These are phyloP conservation scores for Stercorarius parasiticus DNA, from an alignment of 2,113 vertebrate genomes.

Conservation along the genomic window DNA sequence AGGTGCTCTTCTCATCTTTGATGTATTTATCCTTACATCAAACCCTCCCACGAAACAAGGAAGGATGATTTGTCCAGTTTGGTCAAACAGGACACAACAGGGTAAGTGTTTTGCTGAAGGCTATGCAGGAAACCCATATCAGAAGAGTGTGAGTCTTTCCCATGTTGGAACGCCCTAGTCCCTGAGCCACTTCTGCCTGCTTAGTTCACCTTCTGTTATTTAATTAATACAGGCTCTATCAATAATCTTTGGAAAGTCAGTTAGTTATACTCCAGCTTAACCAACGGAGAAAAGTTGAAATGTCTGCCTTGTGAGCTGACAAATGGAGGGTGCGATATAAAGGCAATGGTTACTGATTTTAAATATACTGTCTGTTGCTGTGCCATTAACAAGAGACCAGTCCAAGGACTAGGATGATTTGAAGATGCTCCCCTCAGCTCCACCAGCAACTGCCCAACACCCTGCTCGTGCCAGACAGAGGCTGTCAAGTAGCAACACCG, in stretches of 20 bases:
- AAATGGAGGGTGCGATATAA: background rate
- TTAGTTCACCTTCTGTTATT: background rate
- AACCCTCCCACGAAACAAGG: background rate
- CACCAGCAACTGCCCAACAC: background rate
- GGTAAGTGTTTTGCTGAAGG: background rate
- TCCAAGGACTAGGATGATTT: background rate
- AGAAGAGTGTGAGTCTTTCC: background rate
- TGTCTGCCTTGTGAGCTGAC: background rate
- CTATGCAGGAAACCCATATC: background rate
- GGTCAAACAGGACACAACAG: background rate
- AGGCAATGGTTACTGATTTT: background rate
- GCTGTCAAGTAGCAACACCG: background rate
- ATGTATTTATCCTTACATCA: background rate
- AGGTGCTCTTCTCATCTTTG: background rate
- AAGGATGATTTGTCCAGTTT: background rate
- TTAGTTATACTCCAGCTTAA: background rate
- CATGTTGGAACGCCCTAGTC: background rate
- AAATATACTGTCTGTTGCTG: background rate
- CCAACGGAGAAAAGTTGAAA: background rate
- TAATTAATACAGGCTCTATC: background rate
- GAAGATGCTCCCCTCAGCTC: background rate
- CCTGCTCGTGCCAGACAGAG: background rate
- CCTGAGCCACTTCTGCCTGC: background rate
- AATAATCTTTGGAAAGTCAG: background rate
- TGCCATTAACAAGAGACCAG: background rate